These are phyloP conservation scores for Trachurus trachurus DNA, from an alignment of 2,797 vertebrate species.

Conservation along the genomic window DNA sequence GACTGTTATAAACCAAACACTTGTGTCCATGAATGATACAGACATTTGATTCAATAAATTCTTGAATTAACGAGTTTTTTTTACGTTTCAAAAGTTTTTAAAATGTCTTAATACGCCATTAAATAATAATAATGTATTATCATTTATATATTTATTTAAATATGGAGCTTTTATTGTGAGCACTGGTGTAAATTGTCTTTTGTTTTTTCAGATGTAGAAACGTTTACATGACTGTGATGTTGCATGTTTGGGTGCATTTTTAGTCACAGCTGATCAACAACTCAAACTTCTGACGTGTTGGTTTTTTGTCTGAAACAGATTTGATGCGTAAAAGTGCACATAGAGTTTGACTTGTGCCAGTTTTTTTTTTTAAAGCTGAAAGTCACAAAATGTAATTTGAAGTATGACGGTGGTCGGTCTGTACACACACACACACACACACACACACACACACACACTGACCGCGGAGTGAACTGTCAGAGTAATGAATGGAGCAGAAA, in stretches of 20 bases:
- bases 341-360: constrained; percentile 22
- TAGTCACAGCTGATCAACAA: constrained; percentile 56
- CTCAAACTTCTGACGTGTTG: constrained; percentile 3
- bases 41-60: neutral
- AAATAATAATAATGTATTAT: neutral
- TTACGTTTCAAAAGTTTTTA: neutral
- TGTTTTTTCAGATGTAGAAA: constrained; percentile 6
- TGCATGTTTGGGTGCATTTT: neutral
- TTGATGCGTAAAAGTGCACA: neutral
- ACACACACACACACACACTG: constrained; percentile 35
- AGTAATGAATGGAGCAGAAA: constrained; percentile 80
- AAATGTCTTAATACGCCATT: neutral
- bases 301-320: neutral
- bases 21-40: neutral
- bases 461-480: constrained; percentile 80
- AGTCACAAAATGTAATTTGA: constrained; percentile 19
- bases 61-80: neutral
- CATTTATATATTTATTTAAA: no score
- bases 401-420: constrained; percentile 21
- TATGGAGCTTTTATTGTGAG: neutral
- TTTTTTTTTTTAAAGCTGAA: constrained; percentile 28
- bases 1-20: neutral
- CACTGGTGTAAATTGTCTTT: neutral
- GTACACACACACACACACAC: constrained; percentile 2
- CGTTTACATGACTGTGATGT: neutral